Base-by-base conservation (phyloP, 2,113 vertebrate genomes). In the Herpetotheres cachinnans region DNA sequence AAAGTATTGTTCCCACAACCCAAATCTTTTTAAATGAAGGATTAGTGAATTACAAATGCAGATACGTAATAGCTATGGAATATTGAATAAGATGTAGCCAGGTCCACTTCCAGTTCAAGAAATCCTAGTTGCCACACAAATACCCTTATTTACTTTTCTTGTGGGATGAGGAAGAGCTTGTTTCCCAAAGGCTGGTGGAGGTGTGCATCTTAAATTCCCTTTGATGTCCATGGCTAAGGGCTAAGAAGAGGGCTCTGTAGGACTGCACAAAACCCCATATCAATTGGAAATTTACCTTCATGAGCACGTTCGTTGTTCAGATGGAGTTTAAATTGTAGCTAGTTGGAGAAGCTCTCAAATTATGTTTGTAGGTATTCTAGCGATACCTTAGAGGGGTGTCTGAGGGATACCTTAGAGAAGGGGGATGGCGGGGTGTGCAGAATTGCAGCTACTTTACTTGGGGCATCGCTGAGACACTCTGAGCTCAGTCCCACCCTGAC, bases 351-450 rank as follows among this genome's bases (percentile, higher is more conserved):
- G 27, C 66, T 73, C 61, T 54, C 36, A 34, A 50, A 59, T 36
- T 22, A 9, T 16, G 11, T 22, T 47, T 67, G 29, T 12, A 29
- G 22, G 24, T 67, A 30, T 49, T 55, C 50, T 52, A 59, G 63
- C 29, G 25, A 32, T 16, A 67, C 6, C 27, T 46, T 26, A 44
- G 27, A 66, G n/a, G 6, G 16, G 11, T 58, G 27, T 44, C 52
- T 61, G 38, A 54, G 24, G 13, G 17, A 19, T 34, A 46, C 7
- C 9, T 58, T 36, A 36, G 30, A 49, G 58, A 61, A 42, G 11
- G 15, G 1, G 2, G 3, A 2, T 1, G 9, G 32, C 19, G 16
- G 8, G 21, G 6, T 8, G 15, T 8, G 15, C 6, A 54, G 27
- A 76, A 46, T 14, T 90, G 24, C 38, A 82, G 32, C 29, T 78